A percentile compares a stretch with the other conserved stretches of the same genome.
These are phyloP conservation scores for Danionella dracula DNA, from an alignment of 2,797 vertebrate species.

Conservation along the genomic window DNA sequence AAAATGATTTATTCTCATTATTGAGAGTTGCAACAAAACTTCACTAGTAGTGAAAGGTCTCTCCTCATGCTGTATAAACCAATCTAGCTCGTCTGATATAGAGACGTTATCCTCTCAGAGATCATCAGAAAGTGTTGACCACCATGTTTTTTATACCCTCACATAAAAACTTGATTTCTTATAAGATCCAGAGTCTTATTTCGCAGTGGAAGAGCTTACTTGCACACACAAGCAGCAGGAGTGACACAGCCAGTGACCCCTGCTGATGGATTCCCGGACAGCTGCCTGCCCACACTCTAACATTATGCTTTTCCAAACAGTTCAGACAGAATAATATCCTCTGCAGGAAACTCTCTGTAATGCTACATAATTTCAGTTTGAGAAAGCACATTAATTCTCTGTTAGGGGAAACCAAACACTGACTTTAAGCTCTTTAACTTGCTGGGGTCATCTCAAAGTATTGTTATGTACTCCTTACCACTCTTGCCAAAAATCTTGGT, in stretches of 20 bases:
- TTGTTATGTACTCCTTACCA: slow-evolving; percentile 4
- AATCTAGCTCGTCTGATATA: no score
- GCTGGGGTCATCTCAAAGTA: not conserved
- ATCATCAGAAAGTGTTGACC: no score
- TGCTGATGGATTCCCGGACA: slow-evolving; percentile 16
- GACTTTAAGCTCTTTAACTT: not conserved
- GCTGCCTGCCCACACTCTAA: slow-evolving; percentile 36
- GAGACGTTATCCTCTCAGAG: no score
- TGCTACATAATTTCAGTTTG: not conserved
- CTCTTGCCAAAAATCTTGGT: slow-evolving; percentile 62
- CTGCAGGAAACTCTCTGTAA: not conserved
- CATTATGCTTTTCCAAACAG: slow-evolving; percentile 5
- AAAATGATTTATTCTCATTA: no score
- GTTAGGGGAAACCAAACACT: not conserved
- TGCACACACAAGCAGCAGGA: not conserved
- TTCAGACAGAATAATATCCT: not conserved
- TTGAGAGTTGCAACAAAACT: no score
- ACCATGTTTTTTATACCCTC: no score
- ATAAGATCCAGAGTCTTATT: no score
- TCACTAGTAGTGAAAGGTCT: no score
- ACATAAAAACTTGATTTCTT: no score
- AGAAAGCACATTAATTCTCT: not conserved
- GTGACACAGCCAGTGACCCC: not conserved
- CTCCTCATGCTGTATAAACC: no score
- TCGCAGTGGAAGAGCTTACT: no score